Conservation (phyloP, 1,140 invertebrate genomes). For the Macrosteles quadrilineatus region DNA sequence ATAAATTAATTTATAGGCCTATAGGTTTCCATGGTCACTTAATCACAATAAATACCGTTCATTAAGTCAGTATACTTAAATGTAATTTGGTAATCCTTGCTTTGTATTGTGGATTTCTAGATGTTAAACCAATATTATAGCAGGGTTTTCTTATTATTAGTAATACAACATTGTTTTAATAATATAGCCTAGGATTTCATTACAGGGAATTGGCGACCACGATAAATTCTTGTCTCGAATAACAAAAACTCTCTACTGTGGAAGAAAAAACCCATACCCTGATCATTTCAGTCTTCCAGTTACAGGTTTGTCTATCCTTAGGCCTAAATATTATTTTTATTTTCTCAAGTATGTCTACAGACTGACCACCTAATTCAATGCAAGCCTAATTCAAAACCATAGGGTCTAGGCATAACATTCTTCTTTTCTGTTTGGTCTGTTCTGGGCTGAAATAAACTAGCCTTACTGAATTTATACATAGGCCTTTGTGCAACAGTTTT, state of each 20-base stretch:
- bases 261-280: slow-evolving; percentile 68
- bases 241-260: slow-evolving; percentile 84
- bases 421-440: neutral
- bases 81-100: too few species aligned
- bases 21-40: too few species aligned
- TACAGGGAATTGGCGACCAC: slow-evolving; percentile 66
- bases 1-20: too few species aligned
- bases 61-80: too few species aligned
- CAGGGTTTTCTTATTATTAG: too few species aligned
- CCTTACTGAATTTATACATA: neutral
- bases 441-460: neutral
- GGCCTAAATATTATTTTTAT: slow-evolving; percentile 31
- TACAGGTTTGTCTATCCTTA: slow-evolving; percentile 69
- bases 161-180: too few species aligned
- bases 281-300: slow-evolving; percentile 75
- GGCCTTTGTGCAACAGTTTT: too few species aligned
- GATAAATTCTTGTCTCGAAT: slow-evolving; percentile 75
- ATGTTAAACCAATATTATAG: too few species aligned
- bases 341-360: neutral
- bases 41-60: too few species aligned
- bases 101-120: too few species aligned
- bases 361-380: neutral
- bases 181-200: too few species aligned
- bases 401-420: neutral
- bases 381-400: neutral